phyloP scores from a whole-genome alignment of 2,797 vertebrate species.

The Mico argentatus region DNA sequence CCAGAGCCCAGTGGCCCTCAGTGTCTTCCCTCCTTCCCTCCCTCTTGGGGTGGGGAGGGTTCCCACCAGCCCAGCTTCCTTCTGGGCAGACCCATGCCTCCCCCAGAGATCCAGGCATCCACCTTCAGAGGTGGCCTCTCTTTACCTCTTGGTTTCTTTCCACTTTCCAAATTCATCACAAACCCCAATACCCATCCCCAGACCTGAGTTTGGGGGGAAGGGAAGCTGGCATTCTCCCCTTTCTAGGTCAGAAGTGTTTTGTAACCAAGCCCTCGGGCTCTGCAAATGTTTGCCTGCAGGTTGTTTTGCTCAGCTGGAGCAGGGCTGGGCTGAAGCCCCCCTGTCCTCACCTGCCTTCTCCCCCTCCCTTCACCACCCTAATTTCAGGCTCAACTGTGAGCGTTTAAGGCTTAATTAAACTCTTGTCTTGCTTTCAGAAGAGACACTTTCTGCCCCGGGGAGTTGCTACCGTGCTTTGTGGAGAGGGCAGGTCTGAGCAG shows the following conservation, averaged over 20 bases:
- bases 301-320: constrained; percentile 56
- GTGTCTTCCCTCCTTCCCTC: neutral
- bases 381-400: constrained; percentile 76
- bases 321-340: constrained; percentile 47
- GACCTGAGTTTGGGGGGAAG: neutral
- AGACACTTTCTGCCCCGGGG: constrained; percentile 78
- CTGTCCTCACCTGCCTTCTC: constrained; percentile 54
- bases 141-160: neutral
- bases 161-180: neutral
- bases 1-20: neutral
- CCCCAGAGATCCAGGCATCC: neutral
- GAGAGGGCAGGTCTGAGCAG: constrained; percentile 77
- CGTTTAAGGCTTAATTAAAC: constrained; percentile 79
- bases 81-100: neutral
- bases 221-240: neutral
- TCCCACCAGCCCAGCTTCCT: neutral
- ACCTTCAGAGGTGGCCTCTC: neutral
- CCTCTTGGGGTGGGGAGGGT: neutral
- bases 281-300: neutral
- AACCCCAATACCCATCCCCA: neutral
- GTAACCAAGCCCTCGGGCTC: neutral
- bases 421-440: constrained; percentile 75
- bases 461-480: constrained; percentile 71
- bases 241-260: constrained; percentile 50
- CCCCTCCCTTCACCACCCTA: constrained; percentile 67